Conservation (phyloP, 2,797 vertebrate genomes). For the Acrossocheilus fasciatus region DNA sequence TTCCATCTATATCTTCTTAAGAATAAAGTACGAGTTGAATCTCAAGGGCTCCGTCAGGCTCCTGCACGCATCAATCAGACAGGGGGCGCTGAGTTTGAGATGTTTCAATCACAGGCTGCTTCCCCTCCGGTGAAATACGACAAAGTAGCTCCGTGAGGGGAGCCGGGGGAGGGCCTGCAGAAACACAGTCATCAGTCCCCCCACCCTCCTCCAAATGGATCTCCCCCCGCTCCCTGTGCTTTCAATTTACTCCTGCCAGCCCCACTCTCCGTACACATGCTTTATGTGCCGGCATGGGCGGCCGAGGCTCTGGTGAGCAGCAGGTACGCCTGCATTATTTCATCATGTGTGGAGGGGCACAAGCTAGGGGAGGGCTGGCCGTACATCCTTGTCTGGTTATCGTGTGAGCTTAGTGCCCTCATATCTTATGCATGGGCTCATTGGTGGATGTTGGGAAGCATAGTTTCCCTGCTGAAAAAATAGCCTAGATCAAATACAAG, state of each 20-base stretch:
- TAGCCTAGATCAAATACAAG: not conserved
- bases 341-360: constrained; percentile 43
- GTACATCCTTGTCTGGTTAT: constrained; percentile 55
- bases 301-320: constrained; percentile 40
- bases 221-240: constrained; percentile 57
- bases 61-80: constrained; percentile 59
- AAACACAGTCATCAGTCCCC: constrained; percentile 64
- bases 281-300: constrained; percentile 61
- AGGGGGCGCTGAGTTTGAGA: constrained; percentile 61
- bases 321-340: constrained; percentile 54
- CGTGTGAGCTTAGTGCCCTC: not conserved
- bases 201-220: constrained; percentile 58
- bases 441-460: constrained; percentile 4
- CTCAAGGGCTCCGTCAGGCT: constrained; percentile 50
- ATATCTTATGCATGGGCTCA: constrained; percentile 11
- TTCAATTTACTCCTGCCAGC: constrained; percentile 70
- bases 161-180: constrained; percentile 40
- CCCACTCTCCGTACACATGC: constrained; percentile 62
- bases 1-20: constrained; percentile 41
- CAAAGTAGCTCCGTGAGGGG: constrained; percentile 19
- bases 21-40: constrained; percentile 47
- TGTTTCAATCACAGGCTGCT: constrained; percentile 66
- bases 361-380: constrained; percentile 23
- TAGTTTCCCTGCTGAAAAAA: not conserved
- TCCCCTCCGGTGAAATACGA: constrained; percentile 62